Base-by-base conservation (phyloP, 1,140 invertebrate species). In the Tachypleus tridentatus region DNA sequence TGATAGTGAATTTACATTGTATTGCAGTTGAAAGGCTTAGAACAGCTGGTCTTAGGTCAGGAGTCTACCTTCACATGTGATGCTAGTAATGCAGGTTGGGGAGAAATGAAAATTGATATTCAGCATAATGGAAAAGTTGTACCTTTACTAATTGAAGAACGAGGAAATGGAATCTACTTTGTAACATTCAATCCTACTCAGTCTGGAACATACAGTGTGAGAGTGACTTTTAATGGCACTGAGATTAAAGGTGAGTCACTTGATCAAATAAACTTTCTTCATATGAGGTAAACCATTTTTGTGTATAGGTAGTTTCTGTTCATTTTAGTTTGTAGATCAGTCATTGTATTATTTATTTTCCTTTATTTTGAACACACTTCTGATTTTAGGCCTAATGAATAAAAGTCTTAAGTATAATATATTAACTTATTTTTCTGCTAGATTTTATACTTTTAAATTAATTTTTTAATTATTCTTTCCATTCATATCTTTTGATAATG, bases 201-300 rank as follows among this genome's bases (percentile, higher is more conserved):
- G 57, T 84, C 88, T 58, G 96, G 95, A 57, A 93, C 93, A 76
- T 96, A 98, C 77, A 83, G 88, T 61, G 84, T 97, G 51, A 93
- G 95, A 74, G 85, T 97, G 10, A 94, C 93, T 72, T 98, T 97
- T 75, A 98, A 97, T 76, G 91, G 91, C 4, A 88, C 88, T 69
- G 93, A 97, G 73, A 89, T 98, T n/a, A 89, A 91, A 81, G 93
- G 94, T 66, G n/a, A 54, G 53, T 8, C 7, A 54, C n/a, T 54
- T 67, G 51, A n/a, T 49, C 49, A 60, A 3, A 49, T 29, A 56
- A 53, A 60, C 63, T 69, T 60, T 64, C 54, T 70, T 66, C 50
- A 59, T 69, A 75, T 51, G 58, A 83, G 82, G 81, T n/a, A 83
- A 81, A 8, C 82, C 82, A 51, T 84, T 81, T 72, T 77, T 29